phyloP scores from a whole-genome alignment of 2,797 vertebrate genomes.

The Anguilla anguilla region DNA sequence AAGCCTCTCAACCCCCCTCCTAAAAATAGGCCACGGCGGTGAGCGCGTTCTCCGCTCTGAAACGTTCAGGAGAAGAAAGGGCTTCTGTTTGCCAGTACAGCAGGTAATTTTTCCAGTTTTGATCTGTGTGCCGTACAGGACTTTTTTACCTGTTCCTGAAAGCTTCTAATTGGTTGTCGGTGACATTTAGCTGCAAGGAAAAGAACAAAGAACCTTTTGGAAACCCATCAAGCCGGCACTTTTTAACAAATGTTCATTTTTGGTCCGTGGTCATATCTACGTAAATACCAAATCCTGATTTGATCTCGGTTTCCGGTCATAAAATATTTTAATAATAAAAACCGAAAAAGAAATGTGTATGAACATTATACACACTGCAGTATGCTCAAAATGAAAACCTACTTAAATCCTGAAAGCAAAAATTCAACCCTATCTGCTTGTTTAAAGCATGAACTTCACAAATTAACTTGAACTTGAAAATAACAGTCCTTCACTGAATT shows the following conservation, averaged over 20 bases:
- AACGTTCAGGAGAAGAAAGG: slow-evolving; percentile 10
- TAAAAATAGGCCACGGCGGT: background rate
- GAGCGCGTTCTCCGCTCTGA: background rate
- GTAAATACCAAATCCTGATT: background rate
- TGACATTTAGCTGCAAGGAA: background rate
- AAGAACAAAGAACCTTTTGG: background rate
- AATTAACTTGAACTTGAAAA: no score
- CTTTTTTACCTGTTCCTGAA: background rate
- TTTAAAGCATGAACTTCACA: no score
- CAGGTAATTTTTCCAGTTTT: background rate
- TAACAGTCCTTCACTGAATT: no score
- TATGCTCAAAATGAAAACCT: background rate
- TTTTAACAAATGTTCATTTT: background rate
- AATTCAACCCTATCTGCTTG: no score
- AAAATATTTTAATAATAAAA: background rate
- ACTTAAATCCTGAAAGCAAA: background rate
- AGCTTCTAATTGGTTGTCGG: background rate
- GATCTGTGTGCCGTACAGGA: background rate
- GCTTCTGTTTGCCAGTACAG: background rate
- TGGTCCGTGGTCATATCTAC: background rate
- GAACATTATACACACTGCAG: background rate
- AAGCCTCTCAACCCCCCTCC: slow-evolving; percentile 3
- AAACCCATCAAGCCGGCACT: background rate
- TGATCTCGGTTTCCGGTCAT: background rate
- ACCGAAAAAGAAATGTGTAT: background rate